Evolutionary conservation across 2,888 invertebrate genomes (phyloP), one percentile per base, ranked within the genome.

Genomic region (Euclidia mi): DNA sequence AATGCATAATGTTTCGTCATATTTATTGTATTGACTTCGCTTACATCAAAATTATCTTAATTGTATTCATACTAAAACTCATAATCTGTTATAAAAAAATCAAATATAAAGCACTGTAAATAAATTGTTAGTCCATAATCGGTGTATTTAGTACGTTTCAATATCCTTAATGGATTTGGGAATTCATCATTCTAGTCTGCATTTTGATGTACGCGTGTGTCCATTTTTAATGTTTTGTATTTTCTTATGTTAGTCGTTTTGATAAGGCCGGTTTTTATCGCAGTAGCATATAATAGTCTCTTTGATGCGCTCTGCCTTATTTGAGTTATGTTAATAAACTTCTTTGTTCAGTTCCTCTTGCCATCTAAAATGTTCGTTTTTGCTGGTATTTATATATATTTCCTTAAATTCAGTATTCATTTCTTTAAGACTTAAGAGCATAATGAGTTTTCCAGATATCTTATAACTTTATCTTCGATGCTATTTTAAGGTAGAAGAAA

Each of bases 241-340:
- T 66, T 71, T 65, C 32, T 38, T 20, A 59, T 61, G 55, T 41
- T 56, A 50, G 60, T 51, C 51, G 52, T 62, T 67, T 64, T 61
- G 71, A 64, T 65, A 65, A 49, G 50, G 44, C 37, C 42, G 58
- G 50, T 76, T 71, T 81, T 79, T 80, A 79, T 82, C 77, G 67
- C 43, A 37, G 45, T 42, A 57, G 43, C 58, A 43, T 17, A 78
- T 74, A 79, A 76, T 70, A 63, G 62, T 47, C 57, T 70, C 71
- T 72, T 77, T 80, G 72, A 75, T 71, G 42, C 18, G 45, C 48
- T 67, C 60, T 62, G 60, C 57, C 61, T 71, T 71, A 67, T 70
- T 38, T 47, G 44, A 37, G 47, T 49, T 52, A 50, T 42, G 58
- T 69, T 64, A 71, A 71, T 62, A 60, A 47, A 56, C 57, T 68